phyloP scores from a whole-genome alignment of 2,888 invertebrate species.

The Dermolepida albohirtum region DNA sequence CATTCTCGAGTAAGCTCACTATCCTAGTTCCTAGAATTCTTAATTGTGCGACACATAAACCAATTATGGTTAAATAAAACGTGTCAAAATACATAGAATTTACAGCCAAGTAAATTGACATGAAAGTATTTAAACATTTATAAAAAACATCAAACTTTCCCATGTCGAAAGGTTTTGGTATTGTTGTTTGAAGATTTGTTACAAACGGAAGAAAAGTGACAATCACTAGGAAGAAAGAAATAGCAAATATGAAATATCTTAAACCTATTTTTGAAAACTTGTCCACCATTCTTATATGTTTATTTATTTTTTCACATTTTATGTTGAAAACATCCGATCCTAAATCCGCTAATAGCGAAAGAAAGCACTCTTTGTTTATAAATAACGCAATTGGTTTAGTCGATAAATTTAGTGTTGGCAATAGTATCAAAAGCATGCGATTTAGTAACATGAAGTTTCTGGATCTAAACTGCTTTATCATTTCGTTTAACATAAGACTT shows the following conservation, averaged over 20 bases:
- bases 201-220: no score
- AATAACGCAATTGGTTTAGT: not conserved
- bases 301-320: conserved; percentile 5
- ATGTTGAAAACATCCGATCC: conserved; percentile 1
- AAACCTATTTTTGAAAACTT: not conserved
- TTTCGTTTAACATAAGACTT: not conserved
- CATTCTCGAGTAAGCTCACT: not conserved
- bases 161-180: not conserved
- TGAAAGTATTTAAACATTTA: not conserved
- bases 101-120: not conserved
- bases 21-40: not conserved
- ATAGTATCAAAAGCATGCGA: not conserved
- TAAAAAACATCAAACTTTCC: not conserved
- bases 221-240: no score
- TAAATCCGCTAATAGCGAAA: not conserved
- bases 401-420: conserved; percentile 1
- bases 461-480: not conserved
- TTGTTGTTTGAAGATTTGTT: not conserved
- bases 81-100: conserved; percentile 4
- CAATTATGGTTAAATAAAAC: not conserved
- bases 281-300: not conserved
- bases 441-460: not conserved
- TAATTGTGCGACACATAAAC: conserved; percentile 8
- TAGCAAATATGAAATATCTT: not conserved
- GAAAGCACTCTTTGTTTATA: not conserved